Base-by-base conservation (phyloP, 2,888 invertebrate genomes). In the Tipula vernalis region DNA sequence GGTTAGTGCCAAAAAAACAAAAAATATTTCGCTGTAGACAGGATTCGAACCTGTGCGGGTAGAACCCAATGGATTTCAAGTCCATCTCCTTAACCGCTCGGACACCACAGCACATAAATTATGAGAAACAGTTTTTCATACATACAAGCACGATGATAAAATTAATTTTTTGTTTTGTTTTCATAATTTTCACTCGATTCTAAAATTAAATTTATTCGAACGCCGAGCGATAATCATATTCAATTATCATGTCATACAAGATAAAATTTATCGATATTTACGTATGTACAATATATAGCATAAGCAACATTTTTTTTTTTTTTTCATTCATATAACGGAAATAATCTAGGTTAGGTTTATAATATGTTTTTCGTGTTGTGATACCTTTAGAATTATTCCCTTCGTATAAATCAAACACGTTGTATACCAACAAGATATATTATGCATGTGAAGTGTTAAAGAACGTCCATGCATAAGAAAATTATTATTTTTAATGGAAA, bases 71-170 rank as follows among this genome's bases (percentile, higher is more conserved):
- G 86, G 86, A 86, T 86, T 86, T 86, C 86, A 86, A 86, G 86
- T 86, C 86, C 86, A 86, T 86, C 86, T 86, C 86, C 86, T 86
- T 86, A 86, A 86, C 86, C 86, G 47, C 86, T 86, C 86, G 86
- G 86, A 86, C 86, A 86, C 86, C 71, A 71, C 71, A 71, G 71
- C 71, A 5, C 51, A 15, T 15, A 51, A n/a, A 51, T 15, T 15
- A 12, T 51, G 4, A 3, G 51, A 51, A 10, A 44, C 6, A 10
- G 44, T n/a, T 13, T 6, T n/a, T 44, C n/a, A 28, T 51, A 51
- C 13, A 51, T 3, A 71, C 10, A n/a, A 71, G 6, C 71, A 71
- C 71, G 71, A 71, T 28, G n/a, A 12, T 10, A 71, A 28, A 71
- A 71, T 28, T 28, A 71, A 12, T 51, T 51, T 51, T 51, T 15